A percentile compares a stretch with the other conserved stretches of the same genome.
These are phyloP conservation scores for Montipora sp. DNA, from an alignment of 64 coral and sea anemone genomes.

Conservation along the genomic window DNA sequence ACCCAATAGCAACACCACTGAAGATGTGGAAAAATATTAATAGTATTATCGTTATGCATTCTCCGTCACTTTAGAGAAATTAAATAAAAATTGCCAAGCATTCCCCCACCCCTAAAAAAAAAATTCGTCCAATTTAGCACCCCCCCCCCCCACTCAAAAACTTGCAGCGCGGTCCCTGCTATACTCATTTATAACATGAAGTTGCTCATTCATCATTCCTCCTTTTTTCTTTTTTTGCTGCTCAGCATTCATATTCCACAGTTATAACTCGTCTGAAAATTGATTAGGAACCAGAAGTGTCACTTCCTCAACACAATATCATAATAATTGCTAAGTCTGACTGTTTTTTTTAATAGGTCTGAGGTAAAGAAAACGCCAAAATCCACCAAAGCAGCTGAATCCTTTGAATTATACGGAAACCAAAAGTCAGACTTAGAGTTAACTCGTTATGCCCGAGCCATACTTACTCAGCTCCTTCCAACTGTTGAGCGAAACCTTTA, in stretches of 20 bases:
- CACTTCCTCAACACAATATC: neutral
- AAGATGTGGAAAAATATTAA: no score
- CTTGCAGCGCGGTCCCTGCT: no score
- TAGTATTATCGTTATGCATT: no score
- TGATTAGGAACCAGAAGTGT: neutral
- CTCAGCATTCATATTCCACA: conserved; percentile 6
- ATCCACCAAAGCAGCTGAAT: conserved; percentile 2
- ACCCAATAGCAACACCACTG: no score
- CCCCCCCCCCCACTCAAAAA: no score
- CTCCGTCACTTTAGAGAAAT: no score
- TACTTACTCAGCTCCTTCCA: conserved; percentile 55
- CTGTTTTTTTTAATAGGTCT: conserved; percentile 13
- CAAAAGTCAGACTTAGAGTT: neutral
- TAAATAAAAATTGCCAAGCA: no score
- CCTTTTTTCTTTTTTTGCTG: conserved; percentile 5
- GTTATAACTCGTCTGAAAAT: conserved; percentile 4
- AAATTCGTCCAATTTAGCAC: no score
- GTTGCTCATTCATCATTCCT: neutral
- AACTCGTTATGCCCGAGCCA: conserved; percentile 15
- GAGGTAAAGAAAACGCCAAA: neutral
- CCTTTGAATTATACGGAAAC: conserved; percentile 48
- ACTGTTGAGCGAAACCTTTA: conserved; percentile 37
- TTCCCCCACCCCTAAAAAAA: no score
- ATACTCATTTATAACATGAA: no score
- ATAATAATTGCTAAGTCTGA: conserved; percentile 6